Conservation (phyloP, 2,888 invertebrate species). For the Cataglyphis cursor region DNA sequence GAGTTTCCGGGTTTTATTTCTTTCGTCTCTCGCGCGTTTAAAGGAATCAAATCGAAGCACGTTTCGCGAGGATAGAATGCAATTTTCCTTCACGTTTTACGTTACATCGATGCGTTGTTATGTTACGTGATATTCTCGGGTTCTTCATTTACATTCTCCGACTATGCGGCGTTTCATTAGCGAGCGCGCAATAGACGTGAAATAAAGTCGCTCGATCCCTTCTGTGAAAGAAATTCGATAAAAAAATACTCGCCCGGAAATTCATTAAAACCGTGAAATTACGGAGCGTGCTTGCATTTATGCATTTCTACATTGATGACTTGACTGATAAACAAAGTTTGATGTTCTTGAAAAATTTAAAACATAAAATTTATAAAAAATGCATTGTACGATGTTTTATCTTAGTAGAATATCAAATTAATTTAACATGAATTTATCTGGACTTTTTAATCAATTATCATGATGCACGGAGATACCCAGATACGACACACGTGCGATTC, state of each 20-base stretch:
- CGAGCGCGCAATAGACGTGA: not conserved
- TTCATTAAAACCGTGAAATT: not conserved
- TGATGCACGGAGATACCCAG: not conserved
- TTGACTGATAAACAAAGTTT: not conserved
- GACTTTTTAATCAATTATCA: not conserved
- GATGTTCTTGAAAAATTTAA: not conserved
- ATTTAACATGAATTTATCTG: not conserved
- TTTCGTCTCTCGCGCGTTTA: not conserved
- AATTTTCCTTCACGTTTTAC: not conserved
- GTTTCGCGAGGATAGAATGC: not conserved
- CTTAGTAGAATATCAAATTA: not conserved
- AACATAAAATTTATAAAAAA: too few species aligned
- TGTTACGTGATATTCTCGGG: not conserved
- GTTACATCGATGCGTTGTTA: not conserved
- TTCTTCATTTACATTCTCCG: conserved; percentile 5
- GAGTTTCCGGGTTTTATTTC: not conserved
- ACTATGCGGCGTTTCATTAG: not conserved
- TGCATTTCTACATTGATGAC: not conserved
- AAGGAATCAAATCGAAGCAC: too few species aligned
- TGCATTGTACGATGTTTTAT: too few species aligned
- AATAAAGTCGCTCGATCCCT: not conserved
- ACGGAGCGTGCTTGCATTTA: not conserved
- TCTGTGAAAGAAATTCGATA: conserved; percentile 17
- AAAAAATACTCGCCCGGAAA: not conserved
- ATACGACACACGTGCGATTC: not conserved